A percentile compares a stretch with the other conserved stretches of the same genome.
Conservation (phyloP, 2,888 invertebrate species). For the Pollenia labialis region DNA sequence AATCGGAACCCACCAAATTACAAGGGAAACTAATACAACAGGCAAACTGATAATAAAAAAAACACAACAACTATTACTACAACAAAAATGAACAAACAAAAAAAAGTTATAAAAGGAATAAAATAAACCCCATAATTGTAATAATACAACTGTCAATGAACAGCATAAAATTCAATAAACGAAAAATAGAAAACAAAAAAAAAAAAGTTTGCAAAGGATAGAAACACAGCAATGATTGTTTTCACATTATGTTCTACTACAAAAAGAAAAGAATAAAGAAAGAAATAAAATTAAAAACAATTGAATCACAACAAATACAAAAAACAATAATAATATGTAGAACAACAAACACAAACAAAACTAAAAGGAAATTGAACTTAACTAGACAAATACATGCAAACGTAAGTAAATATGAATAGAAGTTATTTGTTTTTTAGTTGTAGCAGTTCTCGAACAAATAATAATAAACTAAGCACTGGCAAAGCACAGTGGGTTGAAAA, state of each 20-base stretch:
- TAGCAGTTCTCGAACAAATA: not conserved
- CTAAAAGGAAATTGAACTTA: constrained; percentile 42
- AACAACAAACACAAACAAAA: constrained; percentile 43
- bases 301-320: constrained; percentile 47
- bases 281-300: constrained; percentile 26
- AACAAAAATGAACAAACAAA: constrained; percentile 2
- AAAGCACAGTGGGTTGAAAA: not conserved
- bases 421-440: not conserved
- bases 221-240: constrained; percentile 67
- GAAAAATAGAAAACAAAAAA: constrained; percentile 22
- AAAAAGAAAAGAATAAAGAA: constrained; percentile 7
- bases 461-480: constrained; percentile 1
- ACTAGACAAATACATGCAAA: not conserved
- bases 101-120: constrained; percentile 54
- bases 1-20: constrained; percentile 56
- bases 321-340: constrained; percentile 38
- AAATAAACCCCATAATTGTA: constrained; percentile 65
- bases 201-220: constrained; percentile 10
- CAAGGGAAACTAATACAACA: constrained; percentile 38
- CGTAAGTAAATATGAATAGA: not conserved
- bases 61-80: constrained; percentile 24
- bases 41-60: constrained; percentile 42
- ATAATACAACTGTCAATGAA: constrained; percentile 72
- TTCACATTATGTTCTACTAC: constrained; percentile 70
- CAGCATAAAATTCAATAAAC: constrained; percentile 70